These are phyloP conservation scores for Callithrix jacchus DNA, from an alignment of 2,113 vertebrate species.

Conservation along the genomic window DNA sequence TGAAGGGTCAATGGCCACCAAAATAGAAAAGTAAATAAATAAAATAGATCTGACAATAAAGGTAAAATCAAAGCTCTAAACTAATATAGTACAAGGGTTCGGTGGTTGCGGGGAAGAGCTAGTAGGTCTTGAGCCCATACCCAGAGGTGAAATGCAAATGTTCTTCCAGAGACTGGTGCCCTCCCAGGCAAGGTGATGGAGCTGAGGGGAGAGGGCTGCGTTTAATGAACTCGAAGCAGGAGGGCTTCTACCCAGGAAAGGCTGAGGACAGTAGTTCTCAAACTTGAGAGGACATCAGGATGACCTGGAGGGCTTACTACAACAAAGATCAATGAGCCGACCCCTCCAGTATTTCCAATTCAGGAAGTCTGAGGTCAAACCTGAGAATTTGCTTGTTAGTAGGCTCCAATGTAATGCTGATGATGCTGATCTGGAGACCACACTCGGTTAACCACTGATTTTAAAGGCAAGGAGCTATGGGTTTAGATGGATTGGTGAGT, in stretches of 20 bases:
- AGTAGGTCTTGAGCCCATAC: neutral
- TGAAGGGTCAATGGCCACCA: neutral
- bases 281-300: neutral
- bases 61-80: neutral
- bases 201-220: neutral
- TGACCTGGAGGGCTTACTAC: neutral
- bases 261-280: neutral
- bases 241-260: neutral
- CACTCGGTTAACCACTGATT: neutral
- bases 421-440: neutral
- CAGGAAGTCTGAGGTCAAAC: neutral
- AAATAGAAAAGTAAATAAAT: neutral
- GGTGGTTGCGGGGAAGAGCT: neutral
- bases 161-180: neutral
- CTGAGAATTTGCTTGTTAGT: neutral
- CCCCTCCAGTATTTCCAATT: neutral
- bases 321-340: neutral
- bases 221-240: neutral
- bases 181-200: neutral
- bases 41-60: neutral
- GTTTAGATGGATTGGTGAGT: neutral
- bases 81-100: neutral
- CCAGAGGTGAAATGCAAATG: neutral
- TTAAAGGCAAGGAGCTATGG: neutral
- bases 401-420: neutral